Evolutionary conservation across 2,113 vertebrate species (phyloP), one percentile per base, ranked within the genome.

Genomic region (Mustelus asterias): DNA sequence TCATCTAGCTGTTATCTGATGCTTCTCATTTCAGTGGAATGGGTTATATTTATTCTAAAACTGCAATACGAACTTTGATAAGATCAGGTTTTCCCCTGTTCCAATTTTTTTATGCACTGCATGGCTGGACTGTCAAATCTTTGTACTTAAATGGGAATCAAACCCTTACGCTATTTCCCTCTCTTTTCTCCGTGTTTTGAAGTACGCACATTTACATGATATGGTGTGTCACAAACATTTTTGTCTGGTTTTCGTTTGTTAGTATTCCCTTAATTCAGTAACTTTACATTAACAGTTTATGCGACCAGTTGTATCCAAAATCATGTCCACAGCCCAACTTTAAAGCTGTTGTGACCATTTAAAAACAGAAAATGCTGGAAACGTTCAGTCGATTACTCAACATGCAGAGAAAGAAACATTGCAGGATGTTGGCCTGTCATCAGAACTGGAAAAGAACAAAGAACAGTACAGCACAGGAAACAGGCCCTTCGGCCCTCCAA

Each of bases 1-100:
- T 90, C 88, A 90, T 26, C 67, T 24, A 65, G 92, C 37, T 67
- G 29, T 94, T 94, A 41, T 44, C 92, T 69, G 92, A 94, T 70
- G 0, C 41, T 41, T 11, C 63, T 9, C 33, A 41, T 67, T 94
- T 14, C 37, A 69, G 20, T 70, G 65, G 16, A 94, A 94, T 94
- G n/a, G 92, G 5, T 44, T 26, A 37, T 67, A 11, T 44, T 69
- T 29, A 3, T 69, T 94, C 60, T 67, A 37, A 90, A 58, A 60
- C 54, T 33, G 26, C 54, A 90, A 4, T 44, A 94, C 41, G n/a
- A 44, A 37, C 65, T 41, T 63, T 67, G 22, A 69, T 94, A 69
- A 41, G 13, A 67, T 41, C 48, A 58, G 86, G 54, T 54, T 48
- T 54, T 90, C 29, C 54, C n/a, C 26, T 5, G 80, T 14, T 83